These are phyloP conservation scores for Drosophila paranaensis DNA, from an alignment of 2,888 invertebrate species.

Conservation along the genomic window DNA sequence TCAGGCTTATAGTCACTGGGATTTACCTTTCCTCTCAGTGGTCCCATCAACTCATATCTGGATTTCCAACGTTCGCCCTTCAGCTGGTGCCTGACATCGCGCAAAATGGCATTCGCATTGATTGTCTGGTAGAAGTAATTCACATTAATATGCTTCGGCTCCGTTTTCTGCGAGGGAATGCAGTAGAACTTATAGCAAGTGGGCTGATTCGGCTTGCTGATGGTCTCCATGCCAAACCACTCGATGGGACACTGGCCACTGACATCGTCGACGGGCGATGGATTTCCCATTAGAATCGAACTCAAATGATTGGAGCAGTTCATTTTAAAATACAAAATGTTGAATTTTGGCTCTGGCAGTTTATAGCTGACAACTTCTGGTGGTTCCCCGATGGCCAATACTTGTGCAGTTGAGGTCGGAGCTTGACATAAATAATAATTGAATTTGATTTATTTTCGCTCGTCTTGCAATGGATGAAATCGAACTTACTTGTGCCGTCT, in stretches of 20 bases:
- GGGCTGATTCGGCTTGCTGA: constrained; percentile 13
- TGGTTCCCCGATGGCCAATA: constrained; percentile 6
- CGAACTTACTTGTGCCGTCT: neutral
- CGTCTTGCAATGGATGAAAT: neutral
- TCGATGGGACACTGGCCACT: constrained; percentile 4
- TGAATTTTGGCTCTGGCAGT: too few species aligned
- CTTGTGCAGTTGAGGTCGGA: neutral
- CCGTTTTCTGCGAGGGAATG: too few species aligned
- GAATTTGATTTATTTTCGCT: neutral
- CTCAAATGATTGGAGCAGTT: neutral
- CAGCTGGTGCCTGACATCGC: neutral
- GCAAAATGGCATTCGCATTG: constrained; percentile 1
- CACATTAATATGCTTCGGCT: neutral
- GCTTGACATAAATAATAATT: neutral
- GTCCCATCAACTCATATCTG: neutral
- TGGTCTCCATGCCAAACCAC: constrained; percentile 10
- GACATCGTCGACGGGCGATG: constrained; percentile 6
- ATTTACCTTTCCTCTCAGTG: neutral
- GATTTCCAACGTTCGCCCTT: neutral
- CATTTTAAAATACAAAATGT: too few species aligned
- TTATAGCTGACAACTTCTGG: too few species aligned
- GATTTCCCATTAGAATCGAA: constrained; percentile 19
- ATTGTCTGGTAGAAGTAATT: constrained; percentile 4
- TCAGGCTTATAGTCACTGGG: neutral
- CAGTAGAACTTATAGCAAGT: constrained; percentile 24